Base-by-base conservation (phyloP, 2,113 vertebrate species). In the Ochotona curzoniae region DNA sequence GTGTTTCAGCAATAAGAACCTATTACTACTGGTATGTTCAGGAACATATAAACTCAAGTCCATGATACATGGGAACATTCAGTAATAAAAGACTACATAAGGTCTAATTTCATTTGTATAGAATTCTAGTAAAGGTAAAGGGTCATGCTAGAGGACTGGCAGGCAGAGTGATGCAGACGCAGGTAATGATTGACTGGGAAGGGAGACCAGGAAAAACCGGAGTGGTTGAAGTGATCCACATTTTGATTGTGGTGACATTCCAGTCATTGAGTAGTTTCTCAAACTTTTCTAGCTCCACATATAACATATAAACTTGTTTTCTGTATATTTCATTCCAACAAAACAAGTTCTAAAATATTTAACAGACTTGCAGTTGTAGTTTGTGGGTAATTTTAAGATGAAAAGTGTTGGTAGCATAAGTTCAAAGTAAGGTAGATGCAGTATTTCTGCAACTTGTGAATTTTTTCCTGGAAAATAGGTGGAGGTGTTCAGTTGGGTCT, bases 401-500 rank as follows among this genome's bases (percentile, higher is more conserved):
- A 44, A 18, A 54, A 32, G 2, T 14, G 32, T 14, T 70, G 35
- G 86, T 35, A 66, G 81, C 64, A 61, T 86, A 92, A 94, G 63
- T 57, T 69, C 57, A 23, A 75, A 47, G 23, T 73, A 63, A 89
- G 60, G 57, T 20, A 87, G 73, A 90, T 78, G 26, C 75, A 30
- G 38, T 78, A 26, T 35, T 87, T 67, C 8, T 47, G 20, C 38
- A 73, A 47, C 35, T 47, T 76, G 32, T 83, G 51, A 51, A 38
- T 49, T 69, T 60, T 60, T 38, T 80, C 26, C 51, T 87, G 91
- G 93, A 54, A 15, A 25, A 83, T 28, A 81, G 54, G 47, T 8
- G n/a, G 47, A 54, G 38, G 75, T 63, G 81, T 94, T 79, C 60
- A 10, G 57, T 78, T 86, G 90, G 20, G 70, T 91, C 44, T 30